Percentiles rank a stretch among this genome's conserved stretches.
These are phyloP conservation scores for Sclerurus mexicanus DNA, from an alignment of 2,113 vertebrate genomes.

Conservation along the genomic window DNA sequence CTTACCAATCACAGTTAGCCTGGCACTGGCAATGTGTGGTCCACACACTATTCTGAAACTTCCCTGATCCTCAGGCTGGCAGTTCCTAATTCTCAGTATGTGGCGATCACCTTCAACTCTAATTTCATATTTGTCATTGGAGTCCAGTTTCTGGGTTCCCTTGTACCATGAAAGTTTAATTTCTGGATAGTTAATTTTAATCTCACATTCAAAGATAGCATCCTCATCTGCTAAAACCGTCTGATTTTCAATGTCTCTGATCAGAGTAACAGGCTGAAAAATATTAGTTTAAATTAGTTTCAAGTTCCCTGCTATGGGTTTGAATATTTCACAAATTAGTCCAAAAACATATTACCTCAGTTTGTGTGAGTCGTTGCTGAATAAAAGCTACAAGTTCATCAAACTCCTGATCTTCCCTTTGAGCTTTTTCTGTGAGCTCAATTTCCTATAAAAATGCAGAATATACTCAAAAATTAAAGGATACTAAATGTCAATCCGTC, in stretches of 20 bases:
- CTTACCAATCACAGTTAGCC: constrained; percentile 89
- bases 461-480: not conserved
- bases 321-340: not conserved
- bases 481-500: not conserved
- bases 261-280: constrained; percentile 88
- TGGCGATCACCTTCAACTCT: constrained; percentile 83
- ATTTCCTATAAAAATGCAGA: constrained; percentile 78
- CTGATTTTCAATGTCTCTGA: constrained; percentile 91
- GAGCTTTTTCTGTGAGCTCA: constrained; percentile 81
- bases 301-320: not conserved
- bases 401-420: constrained; percentile 86
- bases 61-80: constrained; percentile 87
- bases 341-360: constrained; percentile 81
- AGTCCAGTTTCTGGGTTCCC: constrained; percentile 91
- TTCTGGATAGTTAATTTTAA: constrained; percentile 97
- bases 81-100: constrained; percentile 84
- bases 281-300: constrained; percentile 45
- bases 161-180: constrained; percentile 97
- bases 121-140: constrained; percentile 87
- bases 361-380: constrained; percentile 92
- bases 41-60: constrained; percentile 95
- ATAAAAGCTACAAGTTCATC: constrained; percentile 92
- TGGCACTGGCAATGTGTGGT: constrained; percentile 93
- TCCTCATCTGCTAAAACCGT: constrained; percentile 79
- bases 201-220: constrained; percentile 88